Percentiles rank a stretch among this genome's conserved stretches.
phyloP scores from a whole-genome alignment of 2,797 vertebrate species.

The Scolopax bukidnonensis region DNA sequence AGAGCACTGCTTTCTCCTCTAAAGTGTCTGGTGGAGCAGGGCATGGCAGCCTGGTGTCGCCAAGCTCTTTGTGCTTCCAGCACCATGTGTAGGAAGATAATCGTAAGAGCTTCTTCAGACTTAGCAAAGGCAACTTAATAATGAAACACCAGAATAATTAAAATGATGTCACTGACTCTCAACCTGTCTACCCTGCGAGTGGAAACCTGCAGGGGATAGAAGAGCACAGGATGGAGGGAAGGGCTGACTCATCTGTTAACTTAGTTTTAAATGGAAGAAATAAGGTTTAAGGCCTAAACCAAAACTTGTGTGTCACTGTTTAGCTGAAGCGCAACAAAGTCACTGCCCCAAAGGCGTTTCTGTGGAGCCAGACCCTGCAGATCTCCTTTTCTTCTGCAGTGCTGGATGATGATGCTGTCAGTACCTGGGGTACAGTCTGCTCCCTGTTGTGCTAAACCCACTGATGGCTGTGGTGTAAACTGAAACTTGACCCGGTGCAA shows the following conservation, averaged over 20 bases:
- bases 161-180: neutral
- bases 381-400: neutral
- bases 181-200: neutral
- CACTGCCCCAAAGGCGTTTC: neutral
- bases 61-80: neutral
- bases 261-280: neutral
- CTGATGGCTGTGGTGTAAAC: neutral
- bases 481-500: neutral
- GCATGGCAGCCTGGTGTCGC: neutral
- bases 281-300: neutral
- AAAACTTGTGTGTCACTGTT: neutral
- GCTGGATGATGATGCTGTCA: neutral
- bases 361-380: neutral
- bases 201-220: constrained; percentile 21
- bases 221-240: neutral
- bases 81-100: neutral
- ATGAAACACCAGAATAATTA: neutral
- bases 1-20: neutral
- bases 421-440: neutral
- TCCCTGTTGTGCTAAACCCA: neutral
- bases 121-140: neutral
- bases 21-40: neutral
- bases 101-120: neutral
- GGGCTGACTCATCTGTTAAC: neutral
- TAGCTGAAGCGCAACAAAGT: neutral